phyloP scores from a whole-genome alignment of 1,140 invertebrate species.

The Matsumurasca onukii region DNA sequence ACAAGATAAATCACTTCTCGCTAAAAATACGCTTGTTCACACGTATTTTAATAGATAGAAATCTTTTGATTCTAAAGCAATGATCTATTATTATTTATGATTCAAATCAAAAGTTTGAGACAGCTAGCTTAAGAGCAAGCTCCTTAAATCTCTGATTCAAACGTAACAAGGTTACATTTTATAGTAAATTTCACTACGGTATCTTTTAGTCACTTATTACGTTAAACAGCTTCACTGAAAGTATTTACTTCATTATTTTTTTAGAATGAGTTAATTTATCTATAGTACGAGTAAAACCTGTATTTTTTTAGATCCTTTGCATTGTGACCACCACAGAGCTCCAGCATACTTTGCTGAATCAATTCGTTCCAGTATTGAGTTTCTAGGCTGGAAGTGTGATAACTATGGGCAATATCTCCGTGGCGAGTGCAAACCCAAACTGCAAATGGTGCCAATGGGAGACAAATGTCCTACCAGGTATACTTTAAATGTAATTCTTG shows the following conservation, averaged over 20 bases:
- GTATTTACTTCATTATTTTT: too few species aligned
- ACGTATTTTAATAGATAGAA: background rate
- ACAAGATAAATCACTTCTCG: background rate
- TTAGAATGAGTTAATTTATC: too few species aligned
- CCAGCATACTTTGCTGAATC: slow-evolving; percentile 73
- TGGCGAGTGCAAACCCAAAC: slow-evolving; percentile 54
- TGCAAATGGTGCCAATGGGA: slow-evolving; percentile 38
- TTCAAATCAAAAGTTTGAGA: background rate
- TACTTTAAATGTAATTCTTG: too few species aligned
- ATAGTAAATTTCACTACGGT: too few species aligned
- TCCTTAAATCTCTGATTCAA: too few species aligned
- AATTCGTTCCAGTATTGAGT: slow-evolving; percentile 63
- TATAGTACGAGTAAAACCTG: too few species aligned
- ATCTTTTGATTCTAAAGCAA: background rate
- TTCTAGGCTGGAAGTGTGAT: slow-evolving; percentile 68
- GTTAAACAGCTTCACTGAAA: too few species aligned
- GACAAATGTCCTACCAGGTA: slow-evolving; percentile 40
- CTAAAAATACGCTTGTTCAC: background rate
- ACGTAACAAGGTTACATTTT: too few species aligned
- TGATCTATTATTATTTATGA: background rate
- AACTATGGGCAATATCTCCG: slow-evolving; percentile 63
- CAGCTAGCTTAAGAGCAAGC: too few species aligned
- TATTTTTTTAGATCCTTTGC: slow-evolving; percentile 45
- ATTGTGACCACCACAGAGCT: slow-evolving; percentile 67
- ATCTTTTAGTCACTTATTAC: too few species aligned